Evolutionary conservation across 2,113 vertebrate genomes (phyloP).

Genomic region (Malurus melanocephalus): DNA sequence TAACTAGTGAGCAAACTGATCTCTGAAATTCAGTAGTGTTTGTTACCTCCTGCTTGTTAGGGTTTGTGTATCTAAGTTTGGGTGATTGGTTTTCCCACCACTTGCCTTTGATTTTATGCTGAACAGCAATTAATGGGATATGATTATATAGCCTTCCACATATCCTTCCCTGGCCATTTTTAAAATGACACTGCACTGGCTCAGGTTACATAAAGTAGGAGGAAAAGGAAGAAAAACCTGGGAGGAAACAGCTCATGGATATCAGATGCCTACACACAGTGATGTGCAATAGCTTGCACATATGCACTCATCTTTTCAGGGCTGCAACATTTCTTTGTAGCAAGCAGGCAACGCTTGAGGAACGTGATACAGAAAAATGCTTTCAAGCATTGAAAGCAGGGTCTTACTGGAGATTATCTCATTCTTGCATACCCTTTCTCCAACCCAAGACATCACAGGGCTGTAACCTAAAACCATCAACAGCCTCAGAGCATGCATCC

Average conservation of each 20-base stretch:
- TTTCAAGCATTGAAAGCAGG: not conserved
- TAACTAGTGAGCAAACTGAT: not conserved
- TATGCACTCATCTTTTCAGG: not conserved
- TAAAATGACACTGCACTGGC: not conserved
- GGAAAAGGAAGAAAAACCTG: accelerated
- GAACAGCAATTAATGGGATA: not conserved
- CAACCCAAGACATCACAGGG: not conserved
- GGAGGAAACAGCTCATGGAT: not conserved
- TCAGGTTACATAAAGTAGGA: not conserved
- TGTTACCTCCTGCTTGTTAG: not conserved
- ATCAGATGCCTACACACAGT: too few species aligned
- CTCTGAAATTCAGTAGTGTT: not conserved
- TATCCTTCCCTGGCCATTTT: not conserved
- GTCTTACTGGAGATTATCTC: not conserved
- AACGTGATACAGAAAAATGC: not conserved
- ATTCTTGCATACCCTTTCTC: not conserved
- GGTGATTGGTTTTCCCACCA: not conserved
- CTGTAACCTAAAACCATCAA: not conserved
- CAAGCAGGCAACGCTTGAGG: not conserved
- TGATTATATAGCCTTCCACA: not conserved
- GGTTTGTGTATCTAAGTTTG: not conserved
- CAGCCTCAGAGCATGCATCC: not conserved
- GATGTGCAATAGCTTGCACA: not conserved
- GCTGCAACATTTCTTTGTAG: accelerated
- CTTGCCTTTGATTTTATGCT: not conserved